These are phyloP conservation scores for Verasper variegatus DNA, from an alignment of 2,113 vertebrate species.

Conservation along the genomic window DNA sequence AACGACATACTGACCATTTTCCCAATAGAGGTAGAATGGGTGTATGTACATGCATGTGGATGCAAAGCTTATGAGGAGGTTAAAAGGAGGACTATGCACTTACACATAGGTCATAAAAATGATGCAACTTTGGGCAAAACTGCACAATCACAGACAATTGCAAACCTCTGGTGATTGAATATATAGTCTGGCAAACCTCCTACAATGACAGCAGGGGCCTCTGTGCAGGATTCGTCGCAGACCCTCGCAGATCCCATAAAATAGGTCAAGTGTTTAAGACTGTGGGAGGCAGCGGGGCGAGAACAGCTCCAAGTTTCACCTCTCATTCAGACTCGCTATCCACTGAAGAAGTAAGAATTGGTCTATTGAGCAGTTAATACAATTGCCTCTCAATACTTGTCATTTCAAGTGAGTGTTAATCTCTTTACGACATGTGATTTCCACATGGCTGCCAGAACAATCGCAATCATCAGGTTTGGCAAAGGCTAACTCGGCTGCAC, in stretches of 20 bases:
- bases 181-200: constrained; percentile 38
- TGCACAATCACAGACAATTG: not conserved
- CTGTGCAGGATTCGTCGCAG: constrained; percentile 7
- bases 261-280: constrained; percentile 58
- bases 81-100: not conserved
- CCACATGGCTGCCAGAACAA: constrained; percentile 64
- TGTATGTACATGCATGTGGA: not conserved
- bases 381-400: constrained; percentile 66
- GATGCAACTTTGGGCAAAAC: not conserved
- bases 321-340: constrained; percentile 32
- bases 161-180: constrained; percentile 24
- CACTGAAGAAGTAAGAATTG: constrained; percentile 60
- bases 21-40: not conserved
- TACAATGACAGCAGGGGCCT: constrained; percentile 50
- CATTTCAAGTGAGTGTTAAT: constrained; percentile 71
- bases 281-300: constrained; percentile 26
- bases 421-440: constrained; percentile 73
- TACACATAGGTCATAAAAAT: not conserved
- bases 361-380: constrained; percentile 73
- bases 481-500: not conserved
- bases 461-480: constrained; percentile 11
- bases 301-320: constrained; percentile 31
- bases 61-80: not conserved
- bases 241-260: constrained; percentile 60
- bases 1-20: too few species aligned